phyloP scores from a whole-genome alignment of 2,113 vertebrate species.

The Sebastes fasciatus region DNA sequence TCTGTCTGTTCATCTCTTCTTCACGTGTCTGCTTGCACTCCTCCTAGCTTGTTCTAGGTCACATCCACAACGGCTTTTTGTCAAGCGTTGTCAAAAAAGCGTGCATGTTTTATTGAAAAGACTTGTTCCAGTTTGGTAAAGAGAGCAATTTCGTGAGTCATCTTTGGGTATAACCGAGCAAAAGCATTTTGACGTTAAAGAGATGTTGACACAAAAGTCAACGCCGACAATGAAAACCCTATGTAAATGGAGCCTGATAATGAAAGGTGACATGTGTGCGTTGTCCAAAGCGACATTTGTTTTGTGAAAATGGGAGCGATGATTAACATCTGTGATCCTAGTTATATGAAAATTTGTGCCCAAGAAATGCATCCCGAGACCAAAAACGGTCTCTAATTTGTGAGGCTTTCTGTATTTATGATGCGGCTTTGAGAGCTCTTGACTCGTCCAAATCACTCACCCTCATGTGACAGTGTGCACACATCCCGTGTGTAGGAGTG shows the following conservation, averaged over 20 bases:
- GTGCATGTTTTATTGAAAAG: constrained; percentile 45
- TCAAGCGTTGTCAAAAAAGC: constrained; percentile 44
- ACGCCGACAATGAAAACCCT: constrained; percentile 17
- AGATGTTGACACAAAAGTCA: constrained; percentile 58
- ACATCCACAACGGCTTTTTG: constrained; percentile 44
- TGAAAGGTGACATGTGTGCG: constrained; percentile 27
- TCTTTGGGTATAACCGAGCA: constrained; percentile 18
- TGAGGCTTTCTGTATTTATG: constrained; percentile 17
- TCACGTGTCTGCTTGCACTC: constrained; percentile 50
- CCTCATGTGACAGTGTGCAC: constrained; percentile 11
- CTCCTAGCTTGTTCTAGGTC: constrained; percentile 49
- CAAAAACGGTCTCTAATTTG: not conserved
- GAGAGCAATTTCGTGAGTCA: constrained; percentile 42
- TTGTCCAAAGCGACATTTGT: constrained; percentile 26
- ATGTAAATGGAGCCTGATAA: constrained; percentile 46
- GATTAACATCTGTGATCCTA: constrained; percentile 37
- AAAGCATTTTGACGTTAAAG: constrained; percentile 32
- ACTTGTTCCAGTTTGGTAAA: constrained; percentile 29
- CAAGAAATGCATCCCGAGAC: not conserved
- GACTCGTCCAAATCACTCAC: constrained; percentile 39
- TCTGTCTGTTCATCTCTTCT: constrained; percentile 59
- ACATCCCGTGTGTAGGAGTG: constrained; percentile 32
- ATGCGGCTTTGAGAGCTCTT: not conserved
- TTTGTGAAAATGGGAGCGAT: constrained; percentile 11
- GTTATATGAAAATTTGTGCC: not conserved